These are phyloP conservation scores for Chlamydotis undulata DNA, from an alignment of 2,113 vertebrate species.

Conservation along the genomic window DNA sequence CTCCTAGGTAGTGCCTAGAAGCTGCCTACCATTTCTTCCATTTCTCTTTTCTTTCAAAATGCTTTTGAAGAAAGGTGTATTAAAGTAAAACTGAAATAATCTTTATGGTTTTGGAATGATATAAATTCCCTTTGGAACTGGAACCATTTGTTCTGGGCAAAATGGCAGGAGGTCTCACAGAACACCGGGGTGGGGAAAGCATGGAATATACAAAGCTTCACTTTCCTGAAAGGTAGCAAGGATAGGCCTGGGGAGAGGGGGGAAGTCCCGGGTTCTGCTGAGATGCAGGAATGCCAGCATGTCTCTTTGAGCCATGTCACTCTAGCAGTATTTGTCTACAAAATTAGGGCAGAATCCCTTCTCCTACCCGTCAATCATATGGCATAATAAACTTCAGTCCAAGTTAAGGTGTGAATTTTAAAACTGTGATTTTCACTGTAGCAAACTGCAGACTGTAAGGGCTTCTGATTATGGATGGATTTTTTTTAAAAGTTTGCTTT, in stretches of 20 bases:
- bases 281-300: not conserved
- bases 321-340: not conserved
- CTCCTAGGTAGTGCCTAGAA: not conserved
- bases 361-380: not conserved
- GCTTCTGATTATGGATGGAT: not conserved
- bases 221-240: not conserved
- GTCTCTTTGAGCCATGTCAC: not conserved
- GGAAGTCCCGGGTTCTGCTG: not conserved
- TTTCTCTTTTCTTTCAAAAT: not conserved
- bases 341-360: not conserved
- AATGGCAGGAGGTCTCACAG: not conserved
- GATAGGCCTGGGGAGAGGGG: not conserved
- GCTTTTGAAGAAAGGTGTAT: not conserved
- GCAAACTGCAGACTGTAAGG: not conserved
- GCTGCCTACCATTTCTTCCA: not conserved
- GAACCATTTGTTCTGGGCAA: not conserved
- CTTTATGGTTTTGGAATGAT: not conserved
- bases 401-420: not conserved
- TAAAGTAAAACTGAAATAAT: not conserved
- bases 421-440: not conserved
- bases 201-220: not conserved
- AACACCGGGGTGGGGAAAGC: accelerated
- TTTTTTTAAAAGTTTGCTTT: not conserved
- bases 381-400: not conserved
- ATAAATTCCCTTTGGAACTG: not conserved